Percentiles rank a stretch among this genome's conserved stretches.
phyloP scores from a whole-genome alignment of 2,113 vertebrate genomes.

The Callocephalon fimbriatum region DNA sequence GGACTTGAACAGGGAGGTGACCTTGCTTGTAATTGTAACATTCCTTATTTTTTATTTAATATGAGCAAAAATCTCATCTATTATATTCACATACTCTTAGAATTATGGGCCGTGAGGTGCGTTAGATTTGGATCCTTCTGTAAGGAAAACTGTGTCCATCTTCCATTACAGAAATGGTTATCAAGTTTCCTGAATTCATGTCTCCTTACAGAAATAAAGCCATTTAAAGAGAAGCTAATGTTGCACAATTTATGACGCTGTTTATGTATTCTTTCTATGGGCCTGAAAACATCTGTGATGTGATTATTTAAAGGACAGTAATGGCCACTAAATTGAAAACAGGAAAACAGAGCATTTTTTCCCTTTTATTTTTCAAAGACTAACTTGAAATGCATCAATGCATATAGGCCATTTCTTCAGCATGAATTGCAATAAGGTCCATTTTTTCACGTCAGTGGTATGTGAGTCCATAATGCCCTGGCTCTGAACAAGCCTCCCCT shows the following conservation, averaged over 20 bases:
- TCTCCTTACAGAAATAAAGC: neutral
- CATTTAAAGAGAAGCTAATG: neutral
- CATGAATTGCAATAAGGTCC: neutral
- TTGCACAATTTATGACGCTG: rapidly evolving
- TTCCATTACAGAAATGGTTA: neutral
- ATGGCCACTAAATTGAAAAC: neutral
- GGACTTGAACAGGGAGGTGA: constrained; percentile 15
- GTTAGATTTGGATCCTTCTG: neutral
- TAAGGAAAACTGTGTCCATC: neutral
- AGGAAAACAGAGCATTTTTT: neutral
- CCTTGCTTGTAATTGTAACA: neutral
- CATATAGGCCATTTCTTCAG: neutral
- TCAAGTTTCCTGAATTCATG: neutral
- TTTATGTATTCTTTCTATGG: neutral
- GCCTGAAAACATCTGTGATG: neutral
- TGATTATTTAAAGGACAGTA: neutral
- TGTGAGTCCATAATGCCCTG: neutral
- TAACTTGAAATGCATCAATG: neutral
- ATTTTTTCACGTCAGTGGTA: neutral
- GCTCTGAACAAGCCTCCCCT: neutral
- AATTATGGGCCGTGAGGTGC: neutral
- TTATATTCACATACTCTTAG: neutral
- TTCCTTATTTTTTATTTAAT: neutral
- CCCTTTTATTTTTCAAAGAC: neutral
- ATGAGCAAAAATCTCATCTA: neutral